Conservation (phyloP, 2,113 vertebrate genomes). For the Speoplatyrhinus poulsoni region DNA sequence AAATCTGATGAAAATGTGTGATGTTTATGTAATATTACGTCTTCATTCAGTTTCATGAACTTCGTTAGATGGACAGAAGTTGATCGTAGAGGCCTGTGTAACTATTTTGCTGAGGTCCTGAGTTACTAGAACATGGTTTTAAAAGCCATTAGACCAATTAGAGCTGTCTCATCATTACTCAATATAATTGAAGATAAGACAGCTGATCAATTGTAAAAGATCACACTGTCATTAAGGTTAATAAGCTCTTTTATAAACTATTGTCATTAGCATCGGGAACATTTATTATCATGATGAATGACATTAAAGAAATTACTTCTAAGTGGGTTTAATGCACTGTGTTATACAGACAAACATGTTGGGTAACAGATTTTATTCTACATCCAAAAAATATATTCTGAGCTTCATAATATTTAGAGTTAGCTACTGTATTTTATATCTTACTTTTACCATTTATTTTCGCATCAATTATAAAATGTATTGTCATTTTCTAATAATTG, state of each 20-base stretch:
- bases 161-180: slow-evolving; percentile 57
- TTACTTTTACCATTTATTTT: slow-evolving; percentile 44
- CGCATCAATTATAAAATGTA: slow-evolving; percentile 60
- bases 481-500: slow-evolving; percentile 66
- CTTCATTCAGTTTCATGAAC: too few relatives aligned
- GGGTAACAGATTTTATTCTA: background rate
- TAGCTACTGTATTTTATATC: background rate
- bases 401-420: slow-evolving; percentile 22
- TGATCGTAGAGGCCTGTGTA: background rate
- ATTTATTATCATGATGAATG: slow-evolving; percentile 69
- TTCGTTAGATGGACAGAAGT: background rate
- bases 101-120: slow-evolving; percentile 1
- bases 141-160: slow-evolving; percentile 56
- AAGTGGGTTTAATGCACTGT: background rate
- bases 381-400: background rate
- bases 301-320: slow-evolving; percentile 54
- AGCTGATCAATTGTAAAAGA: slow-evolving; percentile 72
- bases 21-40: too few relatives aligned
- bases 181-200: slow-evolving; percentile 70
- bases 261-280: slow-evolving; percentile 61
- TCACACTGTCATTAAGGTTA: slow-evolving; percentile 75
- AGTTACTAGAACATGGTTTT: background rate
- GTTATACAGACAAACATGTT: slow-evolving; percentile 5
- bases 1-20: background rate
- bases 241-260: slow-evolving; percentile 74